Base-by-base conservation (phyloP, 2,113 vertebrate species). In the Corynorhinus townsendii region DNA sequence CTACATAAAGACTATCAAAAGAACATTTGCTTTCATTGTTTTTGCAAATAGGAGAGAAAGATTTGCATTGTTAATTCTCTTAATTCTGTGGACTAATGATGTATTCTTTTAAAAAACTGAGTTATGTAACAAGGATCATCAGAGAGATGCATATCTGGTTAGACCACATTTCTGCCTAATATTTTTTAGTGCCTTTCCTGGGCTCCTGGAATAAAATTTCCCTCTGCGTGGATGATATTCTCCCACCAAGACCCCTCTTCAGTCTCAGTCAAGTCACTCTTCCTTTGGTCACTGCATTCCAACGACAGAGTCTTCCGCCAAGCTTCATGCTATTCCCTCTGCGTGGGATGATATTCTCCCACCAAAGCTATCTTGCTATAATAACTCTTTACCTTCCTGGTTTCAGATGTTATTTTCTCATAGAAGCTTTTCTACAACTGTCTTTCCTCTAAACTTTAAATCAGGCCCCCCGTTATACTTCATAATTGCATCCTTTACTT, bases 401-500 rank as follows among this genome's bases (percentile, higher is more conserved):
- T 80, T 76, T 89, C 69, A 71, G 59, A 22, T 92, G 77, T 66
- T 71, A 28, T 86, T 91, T 96, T 93, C 92, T 96, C 75, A 40
- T 22, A 28, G 59, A 82, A 92, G 81, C 72, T 73, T 96, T 93
- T 45, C 54, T 95, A 4, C 76, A 68, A 45, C 52, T 77, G 33
- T 54, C 68, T 90, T 87, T 68, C 77, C 54, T 93, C 33, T 84
- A 35, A 92, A 85, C 80, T 56, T 66, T 93, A 90, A 94, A 76
- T 94, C 91, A 87, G 43, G 19, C 62, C 64, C 71, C 83, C 28
- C 12, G 0, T 90, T 96, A 90, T 22, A 66, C 72, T 90, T 94
- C 40, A 89, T 93, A 84, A 95, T 88, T 91, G 26, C 47, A 71
- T 89, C 79, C 69, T 94, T 95, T 79, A 85, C 86, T 95, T 96